Evolutionary conservation across 2,888 invertebrate species (phyloP).

Genomic region (Melanargia galathea): DNA sequence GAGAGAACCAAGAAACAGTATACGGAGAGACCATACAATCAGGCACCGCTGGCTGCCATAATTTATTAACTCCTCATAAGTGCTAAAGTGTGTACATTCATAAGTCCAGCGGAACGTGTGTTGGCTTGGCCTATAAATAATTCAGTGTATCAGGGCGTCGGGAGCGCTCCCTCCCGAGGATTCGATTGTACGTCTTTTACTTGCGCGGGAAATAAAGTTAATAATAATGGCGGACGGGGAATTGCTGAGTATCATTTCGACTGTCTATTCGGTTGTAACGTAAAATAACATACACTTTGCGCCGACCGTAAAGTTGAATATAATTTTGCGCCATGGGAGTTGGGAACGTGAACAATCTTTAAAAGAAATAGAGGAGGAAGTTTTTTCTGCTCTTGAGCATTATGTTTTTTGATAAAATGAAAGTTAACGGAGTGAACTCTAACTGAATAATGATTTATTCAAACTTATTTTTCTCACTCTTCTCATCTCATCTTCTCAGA

Average conservation of each 20-base stretch:
- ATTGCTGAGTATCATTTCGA: constrained; percentile 40
- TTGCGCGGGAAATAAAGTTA: constrained; percentile 54
- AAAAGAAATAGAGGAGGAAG: constrained; percentile 31
- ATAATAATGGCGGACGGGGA: constrained; percentile 44
- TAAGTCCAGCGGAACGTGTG: constrained; percentile 69
- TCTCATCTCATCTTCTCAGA: too few species aligned
- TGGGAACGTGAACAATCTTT: constrained; percentile 38
- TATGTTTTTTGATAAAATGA: constrained; percentile 28
- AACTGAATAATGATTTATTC: neutral
- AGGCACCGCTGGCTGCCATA: constrained; percentile 57
- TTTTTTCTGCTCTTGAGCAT: constrained; percentile 31
- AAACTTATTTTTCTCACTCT: neutral
- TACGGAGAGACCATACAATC: constrained; percentile 68
- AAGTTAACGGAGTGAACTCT: constrained; percentile 21
- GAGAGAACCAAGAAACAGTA: constrained; percentile 35
- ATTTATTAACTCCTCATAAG: constrained; percentile 80
- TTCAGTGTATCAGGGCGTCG: constrained; percentile 57
- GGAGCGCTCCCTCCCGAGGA: constrained; percentile 50
- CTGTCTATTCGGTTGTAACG: constrained; percentile 41
- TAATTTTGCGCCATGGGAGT: constrained; percentile 42
- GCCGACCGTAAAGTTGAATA: constrained; percentile 41
- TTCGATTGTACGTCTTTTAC: constrained; percentile 58
- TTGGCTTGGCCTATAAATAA: constrained; percentile 67
- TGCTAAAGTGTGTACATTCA: constrained; percentile 77
- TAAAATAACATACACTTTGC: constrained; percentile 40